These are phyloP conservation scores for Deilephila porcellus DNA, from an alignment of 2,888 invertebrate species.

Conservation along the genomic window DNA sequence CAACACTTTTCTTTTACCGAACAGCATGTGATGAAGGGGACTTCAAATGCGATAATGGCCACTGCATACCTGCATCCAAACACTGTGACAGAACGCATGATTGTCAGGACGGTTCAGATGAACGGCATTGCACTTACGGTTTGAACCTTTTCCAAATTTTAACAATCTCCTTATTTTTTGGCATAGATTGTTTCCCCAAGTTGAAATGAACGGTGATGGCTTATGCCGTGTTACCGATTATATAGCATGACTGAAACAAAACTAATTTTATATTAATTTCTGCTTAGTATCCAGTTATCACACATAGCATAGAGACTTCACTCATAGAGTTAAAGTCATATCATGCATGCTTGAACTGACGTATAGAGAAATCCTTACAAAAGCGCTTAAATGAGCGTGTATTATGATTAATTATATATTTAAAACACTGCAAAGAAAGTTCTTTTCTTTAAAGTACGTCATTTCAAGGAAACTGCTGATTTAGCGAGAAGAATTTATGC, in stretches of 20 bases:
- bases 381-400: too few species aligned
- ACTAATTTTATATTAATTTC: not conserved
- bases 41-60: constrained; percentile 87
- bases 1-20: constrained; percentile 81
- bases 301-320: not conserved
- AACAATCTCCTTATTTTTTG: constrained; percentile 39
- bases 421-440: not conserved
- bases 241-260: not conserved
- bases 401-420: too few species aligned
- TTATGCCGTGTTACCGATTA: not conserved
- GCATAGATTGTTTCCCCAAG: constrained; percentile 28
- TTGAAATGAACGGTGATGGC: not conserved
- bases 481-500: not conserved
- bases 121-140: constrained; percentile 82
- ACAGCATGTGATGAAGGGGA: constrained; percentile 79
- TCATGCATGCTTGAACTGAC: constrained; percentile 3
- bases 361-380: not conserved
- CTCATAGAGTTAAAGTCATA: not conserved
- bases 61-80: constrained; percentile 84
- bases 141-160: constrained; percentile 67
- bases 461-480: not conserved
- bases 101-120: constrained; percentile 86
- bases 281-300: not conserved
- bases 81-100: constrained; percentile 84
- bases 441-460: not conserved